These are phyloP conservation scores for Dexiosoma caninum DNA, from an alignment of 2,888 invertebrate genomes.

Conservation along the genomic window DNA sequence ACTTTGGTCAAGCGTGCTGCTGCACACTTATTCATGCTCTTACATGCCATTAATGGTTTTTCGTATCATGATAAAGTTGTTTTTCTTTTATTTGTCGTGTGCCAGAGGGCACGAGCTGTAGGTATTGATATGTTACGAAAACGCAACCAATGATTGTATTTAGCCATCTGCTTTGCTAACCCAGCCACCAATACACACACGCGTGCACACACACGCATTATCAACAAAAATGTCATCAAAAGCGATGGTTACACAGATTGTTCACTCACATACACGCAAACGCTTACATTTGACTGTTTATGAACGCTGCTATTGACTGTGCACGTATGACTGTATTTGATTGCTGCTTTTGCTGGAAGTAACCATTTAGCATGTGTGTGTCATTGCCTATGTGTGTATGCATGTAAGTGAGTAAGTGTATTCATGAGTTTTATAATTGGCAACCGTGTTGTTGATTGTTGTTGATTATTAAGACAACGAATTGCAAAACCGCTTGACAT, in stretches of 20 bases:
- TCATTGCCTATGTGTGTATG: background rate
- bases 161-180: slow-evolving; percentile 8
- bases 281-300: background rate
- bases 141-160: slow-evolving; percentile 22
- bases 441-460: slow-evolving; percentile 36
- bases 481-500: slow-evolving; percentile 35
- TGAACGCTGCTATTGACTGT: background rate
- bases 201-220: background rate
- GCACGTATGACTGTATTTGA: background rate
- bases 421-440: slow-evolving; percentile 33
- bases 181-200: too few relatives aligned
- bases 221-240: background rate
- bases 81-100: slow-evolving; percentile 11
- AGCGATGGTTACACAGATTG: background rate
- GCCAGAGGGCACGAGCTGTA: slow-evolving; percentile 1
- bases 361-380: background rate
- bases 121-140: slow-evolving; percentile 54
- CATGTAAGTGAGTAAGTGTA: background rate
- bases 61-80: background rate
- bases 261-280: background rate
- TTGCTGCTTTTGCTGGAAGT: slow-evolving; percentile 2
- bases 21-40: background rate
- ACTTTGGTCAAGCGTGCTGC: background rate
- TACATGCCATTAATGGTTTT: slow-evolving; percentile 17
- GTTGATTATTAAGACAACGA: slow-evolving; percentile 7